These are phyloP conservation scores for Papilio demoleus DNA, from an alignment of 2,888 invertebrate genomes.

Conservation along the genomic window DNA sequence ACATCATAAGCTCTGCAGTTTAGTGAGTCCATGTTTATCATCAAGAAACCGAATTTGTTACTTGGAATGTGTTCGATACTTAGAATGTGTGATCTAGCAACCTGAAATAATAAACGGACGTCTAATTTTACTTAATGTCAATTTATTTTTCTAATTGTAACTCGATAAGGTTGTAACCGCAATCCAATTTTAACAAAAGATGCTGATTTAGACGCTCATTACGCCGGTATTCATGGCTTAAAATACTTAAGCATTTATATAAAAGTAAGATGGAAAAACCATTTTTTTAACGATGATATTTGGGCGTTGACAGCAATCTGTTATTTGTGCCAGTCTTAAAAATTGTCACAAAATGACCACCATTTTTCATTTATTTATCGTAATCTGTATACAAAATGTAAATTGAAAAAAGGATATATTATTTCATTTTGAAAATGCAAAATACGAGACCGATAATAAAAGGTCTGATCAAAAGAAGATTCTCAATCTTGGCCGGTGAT, in stretches of 20 bases:
- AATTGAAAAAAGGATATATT: constrained; percentile 17
- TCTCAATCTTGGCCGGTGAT: constrained; percentile 73
- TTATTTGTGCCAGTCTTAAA: not conserved
- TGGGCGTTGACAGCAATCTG: not conserved
- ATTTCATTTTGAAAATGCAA: constrained; percentile 35
- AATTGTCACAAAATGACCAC: not conserved
- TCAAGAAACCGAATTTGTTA: no score
- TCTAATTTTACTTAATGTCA: not conserved
- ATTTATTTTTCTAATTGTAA: not conserved
- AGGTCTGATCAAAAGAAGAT: constrained; percentile 45
- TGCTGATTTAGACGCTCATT: not conserved
- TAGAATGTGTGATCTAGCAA: no score
- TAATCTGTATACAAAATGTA: constrained; percentile 11
- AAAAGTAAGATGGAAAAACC: not conserved
- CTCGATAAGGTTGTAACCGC: not conserved
- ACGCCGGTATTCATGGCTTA: not conserved
- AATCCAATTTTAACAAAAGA: not conserved
- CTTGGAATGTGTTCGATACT: no score
- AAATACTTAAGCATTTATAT: not conserved
- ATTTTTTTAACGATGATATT: not conserved
- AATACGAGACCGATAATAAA: constrained; percentile 44
- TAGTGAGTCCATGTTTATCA: no score
- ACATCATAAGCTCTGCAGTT: no score
- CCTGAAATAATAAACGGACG: no score
- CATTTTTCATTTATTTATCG: not conserved